Evolutionary conservation across 2,113 vertebrate species (phyloP).

Genomic region (Neolamprologus fasciatus): DNA sequence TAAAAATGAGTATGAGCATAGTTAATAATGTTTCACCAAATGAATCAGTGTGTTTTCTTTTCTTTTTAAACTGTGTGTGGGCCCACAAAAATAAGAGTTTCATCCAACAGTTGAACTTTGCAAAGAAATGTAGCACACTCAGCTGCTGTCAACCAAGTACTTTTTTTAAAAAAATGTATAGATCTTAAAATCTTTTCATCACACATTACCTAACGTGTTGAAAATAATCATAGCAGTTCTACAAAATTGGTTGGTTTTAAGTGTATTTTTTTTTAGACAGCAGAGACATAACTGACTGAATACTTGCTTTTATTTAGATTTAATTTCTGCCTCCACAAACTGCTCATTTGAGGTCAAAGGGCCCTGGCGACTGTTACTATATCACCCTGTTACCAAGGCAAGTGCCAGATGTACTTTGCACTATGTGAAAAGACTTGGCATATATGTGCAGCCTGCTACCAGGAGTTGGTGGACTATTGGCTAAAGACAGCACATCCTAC

Average conservation of each 20-base stretch:
- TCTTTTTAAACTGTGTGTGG: neutral
- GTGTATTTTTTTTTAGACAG: neutral
- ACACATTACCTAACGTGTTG: too few species aligned
- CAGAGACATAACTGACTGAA: neutral
- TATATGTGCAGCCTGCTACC: neutral
- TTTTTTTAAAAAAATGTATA: rapidly evolving
- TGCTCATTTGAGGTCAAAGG: neutral
- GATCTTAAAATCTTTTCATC: neutral
- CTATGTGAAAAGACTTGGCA: neutral
- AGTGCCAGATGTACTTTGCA: neutral
- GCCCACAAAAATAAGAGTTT: neutral
- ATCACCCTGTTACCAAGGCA: neutral
- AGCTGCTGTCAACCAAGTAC: neutral
- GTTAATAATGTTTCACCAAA: neutral
- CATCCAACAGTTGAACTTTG: neutral
- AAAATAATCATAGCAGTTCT: neutral
- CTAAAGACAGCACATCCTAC: neutral
- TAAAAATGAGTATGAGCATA: neutral
- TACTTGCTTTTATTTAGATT: neutral
- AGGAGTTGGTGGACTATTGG: neutral
- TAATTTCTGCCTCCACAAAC: neutral
- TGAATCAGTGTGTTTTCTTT: neutral
- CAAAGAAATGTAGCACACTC: neutral
- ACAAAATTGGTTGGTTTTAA: neutral
- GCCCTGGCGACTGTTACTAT: neutral